Evolutionary conservation across 2,113 vertebrate species (phyloP).

Genomic region (Crocuta crocuta): DNA sequence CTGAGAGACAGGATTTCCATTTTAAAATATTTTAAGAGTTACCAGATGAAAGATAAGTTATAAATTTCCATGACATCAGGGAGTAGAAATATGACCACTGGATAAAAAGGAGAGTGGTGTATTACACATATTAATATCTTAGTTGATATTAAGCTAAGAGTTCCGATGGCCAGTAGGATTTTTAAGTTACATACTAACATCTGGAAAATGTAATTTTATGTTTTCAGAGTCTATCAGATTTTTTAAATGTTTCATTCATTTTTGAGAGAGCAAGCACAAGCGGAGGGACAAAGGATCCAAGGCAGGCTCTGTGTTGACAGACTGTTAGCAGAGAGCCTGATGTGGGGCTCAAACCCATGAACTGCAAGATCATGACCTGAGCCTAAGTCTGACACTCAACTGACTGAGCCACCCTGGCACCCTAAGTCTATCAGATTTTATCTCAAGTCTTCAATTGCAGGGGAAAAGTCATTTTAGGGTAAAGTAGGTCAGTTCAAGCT

Average conservation of each 20-base stretch:
- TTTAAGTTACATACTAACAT: not conserved
- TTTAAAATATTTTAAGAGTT: slow-evolving; percentile 3
- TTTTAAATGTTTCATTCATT: not conserved
- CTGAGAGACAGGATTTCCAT: not conserved
- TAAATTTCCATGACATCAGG: not conserved
- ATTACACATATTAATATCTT: not conserved
- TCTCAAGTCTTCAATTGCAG: not conserved
- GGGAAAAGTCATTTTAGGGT: not conserved
- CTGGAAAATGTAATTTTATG: not conserved
- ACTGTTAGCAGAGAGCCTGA: too few relatives aligned
- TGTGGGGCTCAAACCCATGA: too few relatives aligned
- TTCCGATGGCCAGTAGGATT: not conserved
- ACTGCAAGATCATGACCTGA: too few relatives aligned
- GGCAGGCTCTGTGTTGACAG: too few relatives aligned
- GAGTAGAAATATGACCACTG: not conserved
- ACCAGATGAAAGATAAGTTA: not conserved
- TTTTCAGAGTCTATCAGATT: slow-evolving; percentile 11
- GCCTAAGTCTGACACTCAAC: too few relatives aligned
- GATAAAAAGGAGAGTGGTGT: not conserved
- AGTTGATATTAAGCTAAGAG: not conserved
- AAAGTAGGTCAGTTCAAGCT: not conserved
- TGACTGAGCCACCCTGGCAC: too few relatives aligned
- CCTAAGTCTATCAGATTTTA: not conserved
- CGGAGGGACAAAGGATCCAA: too few relatives aligned
- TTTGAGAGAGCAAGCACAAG: too few relatives aligned